Evolutionary conservation across 2,113 vertebrate species (phyloP).

Genomic region (Symphodus melops): DNA sequence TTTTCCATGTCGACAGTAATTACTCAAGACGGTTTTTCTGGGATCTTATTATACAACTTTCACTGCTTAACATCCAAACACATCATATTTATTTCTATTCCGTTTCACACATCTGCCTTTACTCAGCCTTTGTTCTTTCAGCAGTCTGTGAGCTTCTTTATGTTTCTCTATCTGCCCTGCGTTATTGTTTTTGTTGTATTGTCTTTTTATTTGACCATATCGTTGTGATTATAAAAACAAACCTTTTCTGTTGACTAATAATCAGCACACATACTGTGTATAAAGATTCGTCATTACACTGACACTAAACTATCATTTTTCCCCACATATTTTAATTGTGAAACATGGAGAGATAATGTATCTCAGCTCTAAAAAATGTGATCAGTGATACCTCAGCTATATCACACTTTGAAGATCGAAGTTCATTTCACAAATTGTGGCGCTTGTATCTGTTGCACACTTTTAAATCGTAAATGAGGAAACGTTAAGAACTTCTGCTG

Average conservation of each 20-base stretch:
- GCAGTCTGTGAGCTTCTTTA: not conserved
- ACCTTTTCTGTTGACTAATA: not conserved
- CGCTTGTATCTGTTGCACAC: not conserved
- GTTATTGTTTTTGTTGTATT: too few species aligned
- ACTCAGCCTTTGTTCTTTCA: not conserved
- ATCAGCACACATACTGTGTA: not conserved
- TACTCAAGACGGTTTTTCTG: slow-evolving; percentile 66
- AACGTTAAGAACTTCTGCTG: not conserved
- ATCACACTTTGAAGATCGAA: too few species aligned
- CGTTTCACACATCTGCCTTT: not conserved
- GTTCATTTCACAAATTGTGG: too few species aligned
- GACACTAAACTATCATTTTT: not conserved
- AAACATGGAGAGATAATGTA: too few species aligned
- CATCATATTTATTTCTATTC: slow-evolving; percentile 29
- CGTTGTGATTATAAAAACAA: not conserved
- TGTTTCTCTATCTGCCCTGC: not conserved
- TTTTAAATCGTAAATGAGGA: not conserved
- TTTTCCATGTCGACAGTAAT: slow-evolving; percentile 72
- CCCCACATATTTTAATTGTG: too few species aligned
- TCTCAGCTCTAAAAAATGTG: too few species aligned
- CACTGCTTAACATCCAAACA: slow-evolving; percentile 36
- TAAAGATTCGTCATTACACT: too few species aligned
- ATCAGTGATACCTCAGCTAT: too few species aligned
- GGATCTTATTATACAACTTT: slow-evolving; percentile 31
- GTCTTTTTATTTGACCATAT: not conserved